Evolutionary conservation across 1,140 invertebrate species (phyloP).

Genomic region (Zaprionus kolodkinae): DNA sequence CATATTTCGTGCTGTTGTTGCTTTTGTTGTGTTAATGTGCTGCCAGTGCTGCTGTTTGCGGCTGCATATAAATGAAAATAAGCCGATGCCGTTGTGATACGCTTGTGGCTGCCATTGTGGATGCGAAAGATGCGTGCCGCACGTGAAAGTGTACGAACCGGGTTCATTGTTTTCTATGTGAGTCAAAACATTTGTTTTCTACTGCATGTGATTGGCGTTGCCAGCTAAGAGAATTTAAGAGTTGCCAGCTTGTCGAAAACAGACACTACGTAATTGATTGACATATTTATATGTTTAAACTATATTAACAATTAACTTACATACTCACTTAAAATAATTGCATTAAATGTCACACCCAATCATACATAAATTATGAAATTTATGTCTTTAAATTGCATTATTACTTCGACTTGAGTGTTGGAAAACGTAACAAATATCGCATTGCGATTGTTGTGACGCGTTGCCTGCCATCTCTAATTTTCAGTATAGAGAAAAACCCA

Average conservation of each 20-base stretch:
- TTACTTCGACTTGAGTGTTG: constrained; percentile 16
- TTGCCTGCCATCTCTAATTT: constrained; percentile 43
- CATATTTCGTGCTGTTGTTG: neutral
- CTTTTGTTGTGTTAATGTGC: neutral
- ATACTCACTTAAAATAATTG: neutral
- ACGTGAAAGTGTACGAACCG: constrained; percentile 9
- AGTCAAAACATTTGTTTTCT: neutral
- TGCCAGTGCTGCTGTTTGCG: neutral
- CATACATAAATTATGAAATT: neutral
- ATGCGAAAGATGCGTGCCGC: neutral
- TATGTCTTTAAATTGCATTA: neutral
- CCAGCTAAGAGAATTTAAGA: neutral
- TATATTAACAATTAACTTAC: neutral
- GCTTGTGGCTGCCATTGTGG: neutral
- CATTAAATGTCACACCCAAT: neutral
- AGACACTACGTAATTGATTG: neutral
- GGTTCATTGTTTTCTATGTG: constrained; percentile 17
- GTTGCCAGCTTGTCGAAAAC: neutral
- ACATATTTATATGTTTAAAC: neutral
- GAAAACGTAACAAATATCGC: neutral
- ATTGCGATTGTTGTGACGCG: constrained; percentile 45
- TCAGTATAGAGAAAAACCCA: constrained; percentile 67
- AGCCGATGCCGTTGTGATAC: neutral
- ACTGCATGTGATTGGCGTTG: neutral
- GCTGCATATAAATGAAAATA: neutral